phyloP scores from a whole-genome alignment of 2,888 invertebrate genomes.

The Lepidochitona cinerea region DNA sequence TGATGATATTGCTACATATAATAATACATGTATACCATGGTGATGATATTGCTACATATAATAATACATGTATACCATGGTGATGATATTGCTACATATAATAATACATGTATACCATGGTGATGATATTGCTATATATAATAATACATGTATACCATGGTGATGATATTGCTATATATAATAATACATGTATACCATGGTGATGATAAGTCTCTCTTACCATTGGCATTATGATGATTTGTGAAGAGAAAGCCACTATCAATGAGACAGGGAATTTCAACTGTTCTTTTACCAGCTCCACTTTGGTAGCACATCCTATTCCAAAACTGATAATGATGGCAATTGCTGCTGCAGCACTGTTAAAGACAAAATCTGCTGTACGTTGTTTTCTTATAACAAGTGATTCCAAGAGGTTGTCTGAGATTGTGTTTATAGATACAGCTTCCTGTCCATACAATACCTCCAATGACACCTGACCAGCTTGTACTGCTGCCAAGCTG shows the following conservation, averaged over 20 bases:
- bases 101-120: no score
- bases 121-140: no score
- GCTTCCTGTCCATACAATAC: constrained; percentile 46
- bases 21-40: no score
- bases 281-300: constrained; percentile 58
- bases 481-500: constrained; percentile 54
- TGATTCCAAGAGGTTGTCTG: constrained; percentile 38
- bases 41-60: no score
- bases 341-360: constrained; percentile 61
- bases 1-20: no score
- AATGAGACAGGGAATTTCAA: constrained; percentile 62
- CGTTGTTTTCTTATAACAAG: constrained; percentile 50
- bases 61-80: no score
- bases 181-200: no score
- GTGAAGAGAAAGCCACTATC: constrained; percentile 63
- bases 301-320: constrained; percentile 66
- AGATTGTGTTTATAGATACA: constrained; percentile 36
- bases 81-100: no score
- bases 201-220: no score
- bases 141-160: no score
- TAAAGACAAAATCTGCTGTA: constrained; percentile 63
- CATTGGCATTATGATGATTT: constrained; percentile 67
- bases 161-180: no score
- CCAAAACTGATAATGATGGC: constrained; percentile 67
- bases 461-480: constrained; percentile 56